Base-by-base conservation (phyloP, 2,888 invertebrate species). In the Poecilobothrus nobilitatus region DNA sequence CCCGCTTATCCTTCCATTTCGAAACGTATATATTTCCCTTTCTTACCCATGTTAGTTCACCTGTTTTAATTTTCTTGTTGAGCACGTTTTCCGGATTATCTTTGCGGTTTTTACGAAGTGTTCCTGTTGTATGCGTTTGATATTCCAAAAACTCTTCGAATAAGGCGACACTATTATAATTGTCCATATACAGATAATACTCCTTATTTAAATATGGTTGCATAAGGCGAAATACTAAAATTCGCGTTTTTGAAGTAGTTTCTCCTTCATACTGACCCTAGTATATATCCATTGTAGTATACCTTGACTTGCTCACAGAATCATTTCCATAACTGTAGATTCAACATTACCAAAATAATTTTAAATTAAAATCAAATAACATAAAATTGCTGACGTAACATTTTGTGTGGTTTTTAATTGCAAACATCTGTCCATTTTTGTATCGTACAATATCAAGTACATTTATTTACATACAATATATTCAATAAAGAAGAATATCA, bases 131-230 rank as follows among this genome's bases (percentile, higher is more conserved):
- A 66, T 75, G 73, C 10, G 74, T 75, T 67, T 71, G 71, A 63
- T 70, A 68, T n/a, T 65, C 62, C 37, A 74, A 68, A 68, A 73
- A 69, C 69, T 72, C 72, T 62, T 73, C 70, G 9, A 72, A 70
- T 21, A 74, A 64, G n/a, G 69, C 20, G 21, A 73, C 63, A 70
- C 71, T 73, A 65, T 74, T 75, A 71, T 74, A 74, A 70, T 74
- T 75, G 67, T 76, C 75, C 75, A 76, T 77, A 68, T 70, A 75
- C 22, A 78, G 66, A 67, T 75, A 70, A 70, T 75, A 74, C 33
- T 76, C 76, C 68, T 74, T 74, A 67, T 74, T 70, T 20, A 76
- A 68, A 69, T 75, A 76, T 27, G 75, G 73, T 67, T 73, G 37
- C 73, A 75, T 74, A 27, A 27, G 27, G 5, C 27, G 27, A 27